phyloP scores from a whole-genome alignment of 2,888 invertebrate genomes.

The Ornithoptera priamus region DNA sequence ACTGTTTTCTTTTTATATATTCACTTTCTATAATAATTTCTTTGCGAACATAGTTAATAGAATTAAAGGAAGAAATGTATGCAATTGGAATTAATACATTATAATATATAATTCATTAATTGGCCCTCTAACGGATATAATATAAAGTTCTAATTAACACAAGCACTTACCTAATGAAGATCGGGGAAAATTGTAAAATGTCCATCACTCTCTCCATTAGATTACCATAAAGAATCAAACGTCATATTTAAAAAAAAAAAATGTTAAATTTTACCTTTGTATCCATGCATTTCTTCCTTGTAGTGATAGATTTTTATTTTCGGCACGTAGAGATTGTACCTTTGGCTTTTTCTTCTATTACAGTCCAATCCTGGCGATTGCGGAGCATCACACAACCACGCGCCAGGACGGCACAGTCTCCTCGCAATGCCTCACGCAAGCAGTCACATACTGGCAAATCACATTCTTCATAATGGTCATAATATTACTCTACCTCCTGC shows the following conservation, averaged over 20 bases:
- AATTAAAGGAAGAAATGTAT: conserved; percentile 20
- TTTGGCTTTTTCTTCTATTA: conserved; percentile 69
- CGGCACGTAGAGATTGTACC: conserved; percentile 28
- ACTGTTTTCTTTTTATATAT: conserved; percentile 22
- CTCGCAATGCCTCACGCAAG: conserved; percentile 89
- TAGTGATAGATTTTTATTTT: conserved; percentile 25
- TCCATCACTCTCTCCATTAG: background rate
- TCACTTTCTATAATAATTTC: conserved; percentile 13
- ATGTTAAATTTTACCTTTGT: no score
- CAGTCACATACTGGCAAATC: conserved; percentile 87
- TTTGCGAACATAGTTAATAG: conserved; percentile 20
- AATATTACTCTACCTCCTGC: conserved; percentile 89
- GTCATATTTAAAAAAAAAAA: no score
- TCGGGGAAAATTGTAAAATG: background rate
- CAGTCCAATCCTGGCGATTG: conserved; percentile 89
- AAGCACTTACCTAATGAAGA: background rate
- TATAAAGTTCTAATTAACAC: background rate
- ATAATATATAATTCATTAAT: no score
- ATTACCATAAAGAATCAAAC: no score
- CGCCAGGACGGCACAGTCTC: conserved; percentile 85
- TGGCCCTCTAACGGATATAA: background rate
- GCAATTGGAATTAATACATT: background rate
- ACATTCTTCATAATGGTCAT: conserved; percentile 90
- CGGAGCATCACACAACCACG: conserved; percentile 84
- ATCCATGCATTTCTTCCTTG: conserved; percentile 25